Evolutionary conservation across 2,888 invertebrate species (phyloP).

Genomic region (Lissocephala sabroskyi): DNA sequence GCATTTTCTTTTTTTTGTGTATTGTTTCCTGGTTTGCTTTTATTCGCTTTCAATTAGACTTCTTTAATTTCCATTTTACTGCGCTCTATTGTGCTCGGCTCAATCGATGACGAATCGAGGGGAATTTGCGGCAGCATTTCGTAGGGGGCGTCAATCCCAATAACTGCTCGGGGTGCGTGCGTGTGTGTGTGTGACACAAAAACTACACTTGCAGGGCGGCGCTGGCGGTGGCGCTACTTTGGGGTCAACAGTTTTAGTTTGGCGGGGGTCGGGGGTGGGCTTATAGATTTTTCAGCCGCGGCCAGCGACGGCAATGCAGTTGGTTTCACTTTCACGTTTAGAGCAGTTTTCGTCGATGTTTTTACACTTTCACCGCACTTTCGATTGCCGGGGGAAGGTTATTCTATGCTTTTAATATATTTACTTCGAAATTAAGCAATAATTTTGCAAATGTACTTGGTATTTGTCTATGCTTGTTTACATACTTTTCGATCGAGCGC

Average conservation of each 20-base stretch:
- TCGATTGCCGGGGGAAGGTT: too few species aligned
- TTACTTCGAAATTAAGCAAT: background rate
- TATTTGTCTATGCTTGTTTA: slow-evolving; percentile 25
- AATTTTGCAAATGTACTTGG: slow-evolving; percentile 1
- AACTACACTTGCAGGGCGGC: slow-evolving; percentile 29
- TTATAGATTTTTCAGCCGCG: slow-evolving; percentile 19
- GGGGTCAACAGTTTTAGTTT: slow-evolving; percentile 50
- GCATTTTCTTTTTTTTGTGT: slow-evolving; percentile 33
- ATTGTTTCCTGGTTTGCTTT: slow-evolving; percentile 7
- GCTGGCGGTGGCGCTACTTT: slow-evolving; percentile 42
- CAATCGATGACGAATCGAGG: slow-evolving; percentile 69
- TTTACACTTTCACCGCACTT: too few species aligned
- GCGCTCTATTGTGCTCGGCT: slow-evolving; percentile 49
- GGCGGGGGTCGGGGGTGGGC: background rate
- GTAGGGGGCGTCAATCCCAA: slow-evolving; percentile 50
- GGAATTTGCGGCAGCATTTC: slow-evolving; percentile 9
- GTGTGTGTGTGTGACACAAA: slow-evolving; percentile 39
- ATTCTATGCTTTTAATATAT: background rate
- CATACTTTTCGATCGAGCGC: slow-evolving; percentile 51
- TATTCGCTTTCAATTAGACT: slow-evolving; percentile 31
- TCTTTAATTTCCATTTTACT: slow-evolving; percentile 45
- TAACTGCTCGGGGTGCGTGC: slow-evolving; percentile 20
- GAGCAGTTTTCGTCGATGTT: too few species aligned
- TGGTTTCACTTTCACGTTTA: background rate
- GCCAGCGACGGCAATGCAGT: too few species aligned